phyloP scores from a whole-genome alignment of 1,140 invertebrate genomes.

The Lepidostoma basale region DNA sequence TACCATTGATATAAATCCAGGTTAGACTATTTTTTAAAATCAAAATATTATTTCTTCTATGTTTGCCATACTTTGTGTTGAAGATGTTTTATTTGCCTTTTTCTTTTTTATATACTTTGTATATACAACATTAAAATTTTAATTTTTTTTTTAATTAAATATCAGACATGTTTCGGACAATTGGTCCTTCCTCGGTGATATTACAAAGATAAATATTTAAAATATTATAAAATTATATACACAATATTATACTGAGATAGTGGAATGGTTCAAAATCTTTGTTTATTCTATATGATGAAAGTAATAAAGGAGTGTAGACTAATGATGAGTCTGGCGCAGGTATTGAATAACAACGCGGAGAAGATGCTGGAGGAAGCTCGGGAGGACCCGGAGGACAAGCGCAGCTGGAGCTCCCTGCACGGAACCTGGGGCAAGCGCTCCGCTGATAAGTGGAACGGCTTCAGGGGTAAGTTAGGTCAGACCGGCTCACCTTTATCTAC shows the following conservation, averaged over 20 bases:
- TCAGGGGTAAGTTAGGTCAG: constrained; percentile 57
- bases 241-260: background rate
- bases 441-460: constrained; percentile 59
- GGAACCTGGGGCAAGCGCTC: constrained; percentile 70
- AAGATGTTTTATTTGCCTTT: no score
- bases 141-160: no score
- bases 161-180: no score
- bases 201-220: no score
- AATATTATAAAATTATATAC: background rate
- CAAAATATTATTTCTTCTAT: no score
- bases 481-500: background rate
- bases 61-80: no score
- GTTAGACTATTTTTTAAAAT: no score
- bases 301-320: background rate
- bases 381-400: constrained; percentile 59
- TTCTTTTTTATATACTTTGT: no score
- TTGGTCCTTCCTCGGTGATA: no score
- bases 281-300: background rate
- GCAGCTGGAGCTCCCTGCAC: constrained; percentile 67
- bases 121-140: no score
- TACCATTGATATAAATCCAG: no score
- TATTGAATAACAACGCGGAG: constrained; percentile 33
- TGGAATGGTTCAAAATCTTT: background rate
- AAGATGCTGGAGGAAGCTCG: constrained; percentile 41
- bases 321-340: no score